Evolutionary conservation across 2,888 invertebrate species (phyloP), one percentile per base, ranked within the genome.

Genomic region (Mechanitis messenoides): DNA sequence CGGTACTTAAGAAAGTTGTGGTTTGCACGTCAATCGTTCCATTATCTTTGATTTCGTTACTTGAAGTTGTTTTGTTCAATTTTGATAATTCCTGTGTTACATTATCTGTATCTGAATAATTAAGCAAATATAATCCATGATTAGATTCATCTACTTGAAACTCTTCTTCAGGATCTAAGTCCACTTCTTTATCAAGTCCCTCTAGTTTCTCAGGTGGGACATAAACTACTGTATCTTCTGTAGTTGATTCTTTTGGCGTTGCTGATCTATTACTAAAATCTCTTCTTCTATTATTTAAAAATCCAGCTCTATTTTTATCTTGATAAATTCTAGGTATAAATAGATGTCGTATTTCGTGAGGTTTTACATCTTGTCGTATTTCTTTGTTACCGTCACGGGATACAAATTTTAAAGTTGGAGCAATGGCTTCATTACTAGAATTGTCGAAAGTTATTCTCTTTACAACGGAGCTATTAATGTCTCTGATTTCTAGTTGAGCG

Each of bases 71-170:
- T 69, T 75, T 77, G 69, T 81, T 87, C 61, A 77, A 62, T 46
- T 73, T 74, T 12, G 66, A 50, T n/a, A 77, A 73, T 55, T 63
- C 76, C 63, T 80, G 80, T 33, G 88, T 87, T 7, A 84, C 70
- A 69, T 88, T 89, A 67, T 87, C 88, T 28, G 87, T 79, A 53
- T 90, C 89, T 4, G 90, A 89, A 77, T 88, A 91, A 71, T 91
- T 91, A 4, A 91, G 80, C 67, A 91, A 75, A 76, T 90, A 91
- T 20, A 91, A 68, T 46, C 91, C 91, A 69, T 91, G 91, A 70
- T 90, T 91, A 0, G 91, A 90, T 75, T 91, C 91, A 65, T 91
- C 91, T 1, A 91, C 91, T 79, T 91, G 91, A 61, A 91, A 90
- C 63, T 87, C 90, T 80, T 91, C 91, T 69, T 91, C 91, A 0